A percentile compares a stretch with the other conserved stretches of the same genome.
Conservation (phyloP, 1,140 invertebrate genomes). For the Protaetia brevitarsis region DNA sequence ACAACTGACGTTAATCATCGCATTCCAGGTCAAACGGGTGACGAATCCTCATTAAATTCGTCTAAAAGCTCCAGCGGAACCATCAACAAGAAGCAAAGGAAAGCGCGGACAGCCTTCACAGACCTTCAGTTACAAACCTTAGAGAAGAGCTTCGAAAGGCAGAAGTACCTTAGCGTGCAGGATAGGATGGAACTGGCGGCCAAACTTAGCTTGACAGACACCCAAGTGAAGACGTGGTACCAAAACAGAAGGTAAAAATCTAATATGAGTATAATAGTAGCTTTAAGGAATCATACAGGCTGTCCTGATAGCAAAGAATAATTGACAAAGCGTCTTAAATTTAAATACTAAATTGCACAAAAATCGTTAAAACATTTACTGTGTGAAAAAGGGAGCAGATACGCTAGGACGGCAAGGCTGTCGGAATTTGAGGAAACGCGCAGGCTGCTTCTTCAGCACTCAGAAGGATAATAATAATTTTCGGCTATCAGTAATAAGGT, state of each 20-base stretch:
- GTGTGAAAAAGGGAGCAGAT: too few species aligned
- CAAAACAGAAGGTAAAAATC: slow-evolving; percentile 90
- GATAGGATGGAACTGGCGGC: slow-evolving; percentile 97
- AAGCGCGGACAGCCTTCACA: slow-evolving; percentile 97
- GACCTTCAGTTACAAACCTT: slow-evolving; percentile 96
- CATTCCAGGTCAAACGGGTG: slow-evolving; percentile 49
- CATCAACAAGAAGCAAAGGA: slow-evolving; percentile 91
- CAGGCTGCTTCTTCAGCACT: too few species aligned
- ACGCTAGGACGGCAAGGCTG: too few species aligned
- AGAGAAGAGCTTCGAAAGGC: slow-evolving; percentile 96
- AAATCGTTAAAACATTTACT: too few species aligned
- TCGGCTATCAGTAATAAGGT: too few species aligned
- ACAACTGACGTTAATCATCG: not conserved
- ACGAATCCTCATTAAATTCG: slow-evolving; percentile 45
- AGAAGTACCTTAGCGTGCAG: slow-evolving; percentile 98
- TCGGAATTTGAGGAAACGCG: too few species aligned
- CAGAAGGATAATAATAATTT: too few species aligned
- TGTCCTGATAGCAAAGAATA: too few species aligned
- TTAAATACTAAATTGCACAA: too few species aligned
- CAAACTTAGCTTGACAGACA: slow-evolving; percentile 93
- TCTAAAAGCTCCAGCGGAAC: slow-evolving; percentile 51
- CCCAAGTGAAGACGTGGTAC: slow-evolving; percentile 99
- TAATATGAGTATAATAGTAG: too few species aligned
- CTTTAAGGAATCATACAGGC: too few species aligned
- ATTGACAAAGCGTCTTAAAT: too few species aligned